phyloP scores from a whole-genome alignment of 2,113 vertebrate species.

The Pygathrix nemaeus region DNA sequence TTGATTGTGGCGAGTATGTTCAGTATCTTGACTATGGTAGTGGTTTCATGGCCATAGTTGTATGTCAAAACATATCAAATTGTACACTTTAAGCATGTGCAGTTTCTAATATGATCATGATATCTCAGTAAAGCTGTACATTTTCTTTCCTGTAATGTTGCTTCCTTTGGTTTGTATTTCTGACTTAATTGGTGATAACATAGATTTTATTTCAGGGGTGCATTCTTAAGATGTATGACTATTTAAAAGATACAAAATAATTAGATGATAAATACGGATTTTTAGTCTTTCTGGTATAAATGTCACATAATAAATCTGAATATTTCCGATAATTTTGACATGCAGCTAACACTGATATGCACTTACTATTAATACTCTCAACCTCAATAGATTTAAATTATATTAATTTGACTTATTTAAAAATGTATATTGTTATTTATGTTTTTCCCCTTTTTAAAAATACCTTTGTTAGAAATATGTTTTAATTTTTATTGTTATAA shows the following conservation, averaged over 20 bases:
- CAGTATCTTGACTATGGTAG: not conserved
- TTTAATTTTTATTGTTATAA: not conserved
- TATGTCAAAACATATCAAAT: not conserved
- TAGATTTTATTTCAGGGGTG: not conserved
- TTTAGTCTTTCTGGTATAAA: not conserved
- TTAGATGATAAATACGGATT: not conserved
- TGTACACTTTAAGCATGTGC: not conserved
- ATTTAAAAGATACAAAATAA: not conserved
- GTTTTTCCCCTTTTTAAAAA: not conserved
- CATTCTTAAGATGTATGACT: not conserved
- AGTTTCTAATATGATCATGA: not conserved
- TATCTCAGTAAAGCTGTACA: not conserved
- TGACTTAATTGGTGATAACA: not conserved
- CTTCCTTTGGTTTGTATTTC: not conserved
- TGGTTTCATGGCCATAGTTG: not conserved
- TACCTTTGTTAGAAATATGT: not conserved
- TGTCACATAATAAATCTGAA: not conserved
- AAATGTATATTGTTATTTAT: not conserved
- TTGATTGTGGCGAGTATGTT: not conserved
- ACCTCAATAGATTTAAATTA: not conserved
- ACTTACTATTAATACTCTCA: not conserved
- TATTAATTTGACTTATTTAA: not conserved
- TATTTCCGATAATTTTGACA: not conserved
- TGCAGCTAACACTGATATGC: not conserved
- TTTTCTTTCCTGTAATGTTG: not conserved